Percentiles rank a stretch among this genome's conserved stretches.
phyloP scores from a whole-genome alignment of 2,888 invertebrate species.

The Xanthia togata region DNA sequence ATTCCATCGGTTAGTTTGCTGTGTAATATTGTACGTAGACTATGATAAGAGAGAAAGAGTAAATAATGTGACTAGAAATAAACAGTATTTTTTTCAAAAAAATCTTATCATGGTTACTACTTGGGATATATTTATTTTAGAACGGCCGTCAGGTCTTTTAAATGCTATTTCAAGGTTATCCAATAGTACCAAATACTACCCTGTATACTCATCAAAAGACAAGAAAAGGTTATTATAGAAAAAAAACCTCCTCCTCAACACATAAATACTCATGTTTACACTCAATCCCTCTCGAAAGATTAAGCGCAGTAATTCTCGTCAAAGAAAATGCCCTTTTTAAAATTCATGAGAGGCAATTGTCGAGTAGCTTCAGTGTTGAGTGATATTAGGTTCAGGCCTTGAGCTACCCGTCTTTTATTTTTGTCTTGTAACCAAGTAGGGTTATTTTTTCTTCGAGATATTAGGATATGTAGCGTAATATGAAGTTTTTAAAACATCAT shows the following conservation, averaged over 20 bases:
- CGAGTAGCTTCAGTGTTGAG: constrained; percentile 78
- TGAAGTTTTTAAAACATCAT: too few species aligned
- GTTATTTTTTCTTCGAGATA: neutral
- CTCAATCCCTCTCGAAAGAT: constrained; percentile 68
- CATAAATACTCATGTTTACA: constrained; percentile 57
- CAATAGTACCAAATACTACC: too few species aligned
- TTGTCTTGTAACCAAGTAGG: constrained; percentile 3
- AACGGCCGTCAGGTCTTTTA: too few species aligned
- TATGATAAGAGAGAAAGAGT: too few species aligned
- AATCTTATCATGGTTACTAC: too few species aligned
- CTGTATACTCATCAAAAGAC: neutral
- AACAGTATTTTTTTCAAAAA: too few species aligned
- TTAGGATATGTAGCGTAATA: neutral
- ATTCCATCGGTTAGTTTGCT: too few species aligned
- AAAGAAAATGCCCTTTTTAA: constrained; percentile 85
- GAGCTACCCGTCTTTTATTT: constrained; percentile 31
- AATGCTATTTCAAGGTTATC: too few species aligned
- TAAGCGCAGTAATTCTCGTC: constrained; percentile 77
- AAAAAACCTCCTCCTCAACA: neutral
- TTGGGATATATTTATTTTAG: too few species aligned
- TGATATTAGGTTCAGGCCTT: constrained; percentile 79
- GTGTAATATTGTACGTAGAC: too few species aligned
- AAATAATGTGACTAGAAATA: too few species aligned
- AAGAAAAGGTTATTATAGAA: neutral
- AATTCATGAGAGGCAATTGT: constrained; percentile 87